phyloP scores from a whole-genome alignment of 1,140 invertebrate species.

The Proales similis region DNA sequence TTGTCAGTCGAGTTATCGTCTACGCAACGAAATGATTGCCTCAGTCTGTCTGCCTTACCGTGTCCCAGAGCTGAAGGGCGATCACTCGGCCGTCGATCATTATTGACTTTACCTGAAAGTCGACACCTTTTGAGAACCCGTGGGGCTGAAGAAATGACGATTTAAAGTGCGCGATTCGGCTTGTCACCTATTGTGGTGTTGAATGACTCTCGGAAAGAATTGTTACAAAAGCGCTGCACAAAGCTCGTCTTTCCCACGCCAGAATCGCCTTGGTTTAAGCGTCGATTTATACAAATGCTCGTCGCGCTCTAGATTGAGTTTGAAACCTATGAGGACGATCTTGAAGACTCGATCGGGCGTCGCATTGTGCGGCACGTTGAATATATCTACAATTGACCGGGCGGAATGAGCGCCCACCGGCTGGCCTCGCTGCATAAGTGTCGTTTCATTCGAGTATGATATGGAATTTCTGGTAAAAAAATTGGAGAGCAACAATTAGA shows the following conservation, averaged over 20 bases:
- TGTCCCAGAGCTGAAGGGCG: slow-evolving; percentile 60
- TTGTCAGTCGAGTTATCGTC: background rate
- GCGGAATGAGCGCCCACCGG: too few species aligned
- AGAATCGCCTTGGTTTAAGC: slow-evolving; percentile 58
- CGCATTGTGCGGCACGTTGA: slow-evolving; percentile 23
- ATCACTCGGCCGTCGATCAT: slow-evolving; percentile 52
- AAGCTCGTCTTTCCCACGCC: slow-evolving; percentile 61
- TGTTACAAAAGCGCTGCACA: slow-evolving; percentile 57
- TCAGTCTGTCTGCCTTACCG: slow-evolving; percentile 59
- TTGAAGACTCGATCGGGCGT: slow-evolving; percentile 36
- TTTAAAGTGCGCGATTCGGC: background rate
- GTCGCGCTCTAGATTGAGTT: background rate
- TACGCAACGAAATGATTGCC: background rate
- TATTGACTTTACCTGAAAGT: slow-evolving; percentile 59
- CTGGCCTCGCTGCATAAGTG: too few species aligned
- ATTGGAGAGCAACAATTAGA: too few species aligned
- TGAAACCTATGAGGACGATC: slow-evolving; percentile 36
- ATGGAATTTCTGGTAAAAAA: too few species aligned
- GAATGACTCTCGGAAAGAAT: slow-evolving; percentile 56
- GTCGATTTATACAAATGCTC: background rate
- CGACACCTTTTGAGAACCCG: slow-evolving; percentile 55
- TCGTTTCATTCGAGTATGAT: too few species aligned
- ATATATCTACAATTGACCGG: too few species aligned
- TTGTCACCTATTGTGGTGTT: slow-evolving; percentile 57
- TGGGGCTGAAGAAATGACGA: slow-evolving; percentile 33